A percentile compares a stretch with the other conserved stretches of the same genome.
Conservation (phyloP, 2,113 vertebrate genomes). For the Tauraco erythrolophus region DNA sequence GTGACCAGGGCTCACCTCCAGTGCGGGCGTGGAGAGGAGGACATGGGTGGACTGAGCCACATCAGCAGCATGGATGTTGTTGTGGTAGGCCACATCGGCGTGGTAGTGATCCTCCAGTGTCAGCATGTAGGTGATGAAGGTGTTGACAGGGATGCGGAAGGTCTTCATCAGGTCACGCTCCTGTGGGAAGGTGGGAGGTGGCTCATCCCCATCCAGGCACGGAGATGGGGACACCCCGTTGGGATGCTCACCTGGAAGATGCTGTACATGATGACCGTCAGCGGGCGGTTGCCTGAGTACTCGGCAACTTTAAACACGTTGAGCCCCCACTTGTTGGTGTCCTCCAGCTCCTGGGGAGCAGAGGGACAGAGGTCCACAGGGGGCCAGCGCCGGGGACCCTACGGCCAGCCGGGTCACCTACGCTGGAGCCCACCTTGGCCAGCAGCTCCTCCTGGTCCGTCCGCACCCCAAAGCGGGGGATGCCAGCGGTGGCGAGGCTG, state of each 20-base stretch:
- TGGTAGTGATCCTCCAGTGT: slow-evolving; percentile 92
- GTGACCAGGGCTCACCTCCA: slow-evolving; percentile 78
- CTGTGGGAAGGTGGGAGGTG: slow-evolving; percentile 27
- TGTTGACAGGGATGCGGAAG: slow-evolving; percentile 88
- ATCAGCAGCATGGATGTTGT: slow-evolving; percentile 91
- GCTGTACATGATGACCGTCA: slow-evolving; percentile 90
- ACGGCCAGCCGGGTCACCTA: accelerated
- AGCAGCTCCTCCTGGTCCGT: slow-evolving; percentile 85
- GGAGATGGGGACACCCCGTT: accelerated
- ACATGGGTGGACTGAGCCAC: slow-evolving; percentile 92
- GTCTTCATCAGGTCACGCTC: slow-evolving; percentile 92
- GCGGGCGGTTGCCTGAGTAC: slow-evolving; percentile 86
- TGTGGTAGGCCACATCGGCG: slow-evolving; percentile 90
- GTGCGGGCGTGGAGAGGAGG: slow-evolving; percentile 87
- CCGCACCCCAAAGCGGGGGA: slow-evolving; percentile 89
- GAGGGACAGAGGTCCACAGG: not conserved
- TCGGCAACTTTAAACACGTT: slow-evolving; percentile 89
- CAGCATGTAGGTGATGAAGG: slow-evolving; percentile 90
- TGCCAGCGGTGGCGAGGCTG: slow-evolving; percentile 73
- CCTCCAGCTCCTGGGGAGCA: slow-evolving; percentile 84
- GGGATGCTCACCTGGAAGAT: slow-evolving; percentile 87
- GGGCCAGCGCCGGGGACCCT: accelerated
- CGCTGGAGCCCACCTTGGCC: slow-evolving; percentile 77
- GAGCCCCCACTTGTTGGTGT: slow-evolving; percentile 90
- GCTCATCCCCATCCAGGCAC: accelerated